phyloP scores from a whole-genome alignment of 2,113 vertebrate species.

The Ciconia stormi region DNA sequence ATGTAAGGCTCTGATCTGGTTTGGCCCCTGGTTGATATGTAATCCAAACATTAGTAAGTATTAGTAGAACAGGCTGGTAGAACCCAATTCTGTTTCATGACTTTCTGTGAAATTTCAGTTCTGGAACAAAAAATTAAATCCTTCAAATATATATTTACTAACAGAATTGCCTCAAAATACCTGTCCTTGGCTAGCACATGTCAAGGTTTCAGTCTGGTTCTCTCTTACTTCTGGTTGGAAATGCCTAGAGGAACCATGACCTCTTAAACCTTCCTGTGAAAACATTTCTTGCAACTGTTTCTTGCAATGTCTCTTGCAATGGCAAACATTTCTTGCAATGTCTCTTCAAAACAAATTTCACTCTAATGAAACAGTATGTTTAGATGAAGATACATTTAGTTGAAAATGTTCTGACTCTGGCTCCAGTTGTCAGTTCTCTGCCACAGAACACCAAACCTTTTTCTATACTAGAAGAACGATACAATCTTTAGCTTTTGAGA shows the following conservation, averaged over 20 bases:
- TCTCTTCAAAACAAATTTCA: background rate
- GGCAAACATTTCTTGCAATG: background rate
- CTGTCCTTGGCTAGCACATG: background rate
- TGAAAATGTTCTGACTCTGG: background rate
- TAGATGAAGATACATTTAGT: background rate
- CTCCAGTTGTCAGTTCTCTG: background rate
- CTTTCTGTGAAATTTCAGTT: background rate
- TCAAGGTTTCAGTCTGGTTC: background rate
- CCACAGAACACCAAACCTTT: fast-evolving
- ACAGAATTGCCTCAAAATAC: background rate
- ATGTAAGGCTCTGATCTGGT: background rate
- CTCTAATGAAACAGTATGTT: background rate
- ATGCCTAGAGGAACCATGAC: background rate
- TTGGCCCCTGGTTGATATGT: background rate
- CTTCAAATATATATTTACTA: background rate
- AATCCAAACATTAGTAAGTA: background rate
- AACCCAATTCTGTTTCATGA: background rate
- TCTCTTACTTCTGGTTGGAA: background rate
- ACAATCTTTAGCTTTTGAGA: background rate
- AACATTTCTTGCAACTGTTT: background rate
- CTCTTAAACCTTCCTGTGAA: background rate
- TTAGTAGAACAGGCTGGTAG: background rate
- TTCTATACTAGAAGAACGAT: background rate
- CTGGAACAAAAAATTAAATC: background rate
- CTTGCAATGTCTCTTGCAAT: no score